Percentiles rank a stretch among this genome's conserved stretches.
Conservation (phyloP, 1,140 invertebrate genomes). For the Leptinotarsa defecta region DNA sequence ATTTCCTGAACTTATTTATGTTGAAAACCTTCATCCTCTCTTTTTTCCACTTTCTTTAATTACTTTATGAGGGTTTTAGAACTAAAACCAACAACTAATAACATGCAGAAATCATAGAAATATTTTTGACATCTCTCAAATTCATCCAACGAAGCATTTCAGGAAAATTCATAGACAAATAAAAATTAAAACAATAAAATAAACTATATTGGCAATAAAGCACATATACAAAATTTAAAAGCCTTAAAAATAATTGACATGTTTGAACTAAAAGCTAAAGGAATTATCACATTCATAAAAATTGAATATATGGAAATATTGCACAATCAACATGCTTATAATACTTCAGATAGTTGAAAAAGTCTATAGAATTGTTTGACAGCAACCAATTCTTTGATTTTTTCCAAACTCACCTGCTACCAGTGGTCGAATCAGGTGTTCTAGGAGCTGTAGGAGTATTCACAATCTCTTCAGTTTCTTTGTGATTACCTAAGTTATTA, state of each 20-base stretch:
- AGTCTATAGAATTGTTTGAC: neutral
- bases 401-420: constrained; percentile 53
- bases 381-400: neutral
- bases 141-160: too few species aligned
- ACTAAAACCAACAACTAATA: too few species aligned
- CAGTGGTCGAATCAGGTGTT: constrained; percentile 60
- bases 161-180: neutral
- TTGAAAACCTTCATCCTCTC: too few species aligned
- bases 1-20: too few species aligned
- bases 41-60: too few species aligned
- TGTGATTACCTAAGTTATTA: constrained; percentile 44
- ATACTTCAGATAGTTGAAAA: neutral
- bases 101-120: too few species aligned
- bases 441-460: constrained; percentile 67
- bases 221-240: constrained; percentile 2
- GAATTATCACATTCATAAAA: constrained; percentile 4
- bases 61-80: too few species aligned
- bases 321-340: neutral
- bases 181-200: neutral
- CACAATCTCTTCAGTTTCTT: constrained; percentile 50
- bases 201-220: constrained; percentile 1
- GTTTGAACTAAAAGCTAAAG: neutral
- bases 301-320: neutral
- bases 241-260: neutral
- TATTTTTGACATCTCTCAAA: too few species aligned